phyloP scores from a whole-genome alignment of 1,140 invertebrate species.

The Drosophila cardini region DNA sequence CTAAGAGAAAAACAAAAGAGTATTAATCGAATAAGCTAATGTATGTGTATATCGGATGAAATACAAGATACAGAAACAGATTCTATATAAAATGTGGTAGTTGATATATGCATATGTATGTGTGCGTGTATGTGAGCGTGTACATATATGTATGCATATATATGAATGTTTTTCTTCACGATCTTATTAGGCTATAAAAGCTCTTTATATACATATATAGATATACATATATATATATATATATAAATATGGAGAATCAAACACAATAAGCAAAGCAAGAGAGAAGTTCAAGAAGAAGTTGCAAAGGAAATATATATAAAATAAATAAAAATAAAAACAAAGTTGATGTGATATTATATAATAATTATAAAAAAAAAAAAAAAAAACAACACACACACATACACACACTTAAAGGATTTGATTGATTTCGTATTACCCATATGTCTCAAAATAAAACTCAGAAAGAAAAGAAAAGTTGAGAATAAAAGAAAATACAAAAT shows the following conservation, averaged over 20 bases:
- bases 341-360: conserved; percentile 85
- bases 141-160: conserved; percentile 24
- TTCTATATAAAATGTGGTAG: conserved; percentile 30
- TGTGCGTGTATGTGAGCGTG: background rate
- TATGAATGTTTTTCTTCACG: conserved; percentile 56
- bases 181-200: conserved; percentile 69
- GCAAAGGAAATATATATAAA: conserved; percentile 43
- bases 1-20: conserved; percentile 49
- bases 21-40: conserved; percentile 67
- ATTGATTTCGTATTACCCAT: conserved; percentile 26
- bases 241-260: conserved; percentile 49
- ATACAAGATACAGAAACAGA: conserved; percentile 23
- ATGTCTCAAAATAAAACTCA: conserved; percentile 16
- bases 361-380: conserved; percentile 74
- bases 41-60: conserved; percentile 35
- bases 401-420: conserved; percentile 20
- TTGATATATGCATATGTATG: conserved; percentile 20
- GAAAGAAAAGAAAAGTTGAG: conserved; percentile 22
- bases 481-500: conserved; percentile 12
- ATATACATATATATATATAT: conserved; percentile 48
- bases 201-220: conserved; percentile 45
- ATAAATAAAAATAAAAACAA: conserved; percentile 74
- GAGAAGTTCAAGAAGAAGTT: conserved; percentile 23
- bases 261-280: conserved; percentile 63
- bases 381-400: conserved; percentile 54